Evolutionary conservation across 2,797 vertebrate species (phyloP), one percentile per base, ranked within the genome.

Genomic region (Hybognathus amarus): DNA sequence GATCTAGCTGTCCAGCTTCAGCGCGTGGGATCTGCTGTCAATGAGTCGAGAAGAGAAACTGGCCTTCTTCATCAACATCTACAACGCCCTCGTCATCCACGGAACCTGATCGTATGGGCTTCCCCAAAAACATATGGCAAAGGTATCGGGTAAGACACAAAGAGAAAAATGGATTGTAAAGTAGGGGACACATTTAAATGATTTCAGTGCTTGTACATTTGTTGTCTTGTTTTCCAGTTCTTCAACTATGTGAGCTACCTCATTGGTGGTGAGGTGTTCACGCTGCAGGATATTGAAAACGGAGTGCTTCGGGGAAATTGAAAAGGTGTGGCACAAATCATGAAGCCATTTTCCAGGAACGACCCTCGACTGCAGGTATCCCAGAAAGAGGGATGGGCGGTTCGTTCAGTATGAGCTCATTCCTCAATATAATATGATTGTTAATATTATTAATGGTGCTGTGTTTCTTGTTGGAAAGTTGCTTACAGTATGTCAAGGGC

Each of bases 61-160:
- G 87, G 94, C 95, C 87, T 96, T 96, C 91, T 96, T 96, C 87
- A 96, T 96, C 88, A 96, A 96, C 89, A 91, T 94, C 89, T 96
- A 96, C 91, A 96, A 96, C 5, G 93, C 94, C 63, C 88, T 96
- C 87, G 95, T 96, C 89, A 96, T 96, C 86, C 95, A 96, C 3
- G 95, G 5, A 92, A 91, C 86, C 90, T 96, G 2, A n/a, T n/a
- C 91, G 91, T 36, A 79, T 95, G 20, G 95, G 95, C 30, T 84
- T 92, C 15, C 95, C 95, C 56, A 94, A 93, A 89, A 96, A 94
- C 90, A 89, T 94, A 82, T 96, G 93, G 95, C 95, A 96, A 86
- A 92, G 95, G 91, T 96, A 96, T 91, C 91, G 92, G 91, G 95
- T 96, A 92, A 67, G 92, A 68, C 47, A 50, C 33, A 33, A 30